Percentiles rank a stretch among this genome's conserved stretches.
These are phyloP conservation scores for Collichthys lucidus DNA, from an alignment of 2,113 vertebrate species.

Conservation along the genomic window DNA sequence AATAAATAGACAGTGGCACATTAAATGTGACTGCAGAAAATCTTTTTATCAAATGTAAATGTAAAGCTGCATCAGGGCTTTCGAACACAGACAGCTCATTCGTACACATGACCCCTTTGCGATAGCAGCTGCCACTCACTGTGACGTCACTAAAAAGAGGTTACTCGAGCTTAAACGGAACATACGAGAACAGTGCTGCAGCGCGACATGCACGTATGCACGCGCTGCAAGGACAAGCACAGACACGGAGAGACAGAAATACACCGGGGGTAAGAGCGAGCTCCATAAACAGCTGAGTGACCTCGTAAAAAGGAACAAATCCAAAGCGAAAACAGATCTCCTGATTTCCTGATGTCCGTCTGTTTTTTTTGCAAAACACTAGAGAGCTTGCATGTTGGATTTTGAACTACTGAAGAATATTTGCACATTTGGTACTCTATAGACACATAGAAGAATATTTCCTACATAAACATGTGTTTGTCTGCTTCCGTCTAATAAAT, in stretches of 20 bases:
- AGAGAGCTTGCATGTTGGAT: not conserved
- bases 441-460: not conserved
- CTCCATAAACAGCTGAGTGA: conserved; percentile 27
- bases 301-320: not conserved
- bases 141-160: conserved; percentile 44
- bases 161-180: conserved; percentile 67
- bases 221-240: conserved; percentile 20
- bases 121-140: conserved; percentile 32
- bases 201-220: conserved; percentile 9
- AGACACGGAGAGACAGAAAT: conserved; percentile 34
- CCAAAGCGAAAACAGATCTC: conserved; percentile 1
- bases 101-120: conserved; percentile 18
- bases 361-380: not conserved
- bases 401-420: not conserved
- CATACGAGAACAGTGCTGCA: conserved; percentile 56
- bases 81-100: not conserved
- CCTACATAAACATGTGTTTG: conserved; percentile 9
- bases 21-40: not conserved
- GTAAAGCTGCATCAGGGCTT: conserved; percentile 12
- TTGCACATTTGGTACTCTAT: not conserved
- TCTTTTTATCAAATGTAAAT: conserved; percentile 20
- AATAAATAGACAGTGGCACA: conserved; percentile 1
- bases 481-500: conserved; percentile 26
- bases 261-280: not conserved
- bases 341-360: not conserved